Evolutionary conservation across 2,113 vertebrate genomes (phyloP).

Genomic region (Dasyprocta punctata): DNA sequence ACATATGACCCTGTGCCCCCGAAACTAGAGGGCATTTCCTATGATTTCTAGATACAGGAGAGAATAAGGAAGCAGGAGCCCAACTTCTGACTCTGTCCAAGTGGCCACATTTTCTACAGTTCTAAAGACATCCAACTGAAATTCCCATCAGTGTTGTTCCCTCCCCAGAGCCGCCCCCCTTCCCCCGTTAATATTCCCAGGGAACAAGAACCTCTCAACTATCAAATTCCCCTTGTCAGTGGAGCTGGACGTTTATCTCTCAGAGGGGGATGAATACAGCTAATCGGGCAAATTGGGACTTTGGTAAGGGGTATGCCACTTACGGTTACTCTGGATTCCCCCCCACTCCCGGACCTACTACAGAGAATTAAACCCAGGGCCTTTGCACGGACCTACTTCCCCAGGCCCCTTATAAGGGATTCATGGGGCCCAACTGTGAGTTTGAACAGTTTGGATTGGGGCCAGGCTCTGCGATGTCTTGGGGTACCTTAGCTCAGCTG

Average conservation of each 20-base stretch:
- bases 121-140: conserved; percentile 49
- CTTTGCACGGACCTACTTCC: not conserved
- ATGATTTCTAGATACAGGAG: conserved; percentile 24
- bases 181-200: not conserved
- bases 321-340: not conserved
- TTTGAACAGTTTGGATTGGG: conserved; percentile 19
- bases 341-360: too few relatives aligned
- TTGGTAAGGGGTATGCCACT: not conserved
- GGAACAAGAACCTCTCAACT: not conserved
- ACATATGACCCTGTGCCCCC: not conserved
- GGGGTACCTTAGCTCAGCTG: not conserved
- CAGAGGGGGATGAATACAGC: not conserved
- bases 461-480: not conserved
- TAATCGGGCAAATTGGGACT: not conserved
- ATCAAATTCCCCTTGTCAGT: conserved; percentile 42
- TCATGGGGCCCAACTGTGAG: not conserved
- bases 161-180: not conserved
- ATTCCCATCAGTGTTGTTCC: not conserved
- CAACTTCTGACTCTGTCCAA: not conserved
- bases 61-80: conserved; percentile 72
- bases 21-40: conserved; percentile 75
- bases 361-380: not conserved
- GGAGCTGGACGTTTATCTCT: not conserved
- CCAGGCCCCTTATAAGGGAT: not conserved
- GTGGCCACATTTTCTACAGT: not conserved